Conservation (phyloP, 92 coral and sea anemone species). For the Chrysogorgia sp. region DNA sequence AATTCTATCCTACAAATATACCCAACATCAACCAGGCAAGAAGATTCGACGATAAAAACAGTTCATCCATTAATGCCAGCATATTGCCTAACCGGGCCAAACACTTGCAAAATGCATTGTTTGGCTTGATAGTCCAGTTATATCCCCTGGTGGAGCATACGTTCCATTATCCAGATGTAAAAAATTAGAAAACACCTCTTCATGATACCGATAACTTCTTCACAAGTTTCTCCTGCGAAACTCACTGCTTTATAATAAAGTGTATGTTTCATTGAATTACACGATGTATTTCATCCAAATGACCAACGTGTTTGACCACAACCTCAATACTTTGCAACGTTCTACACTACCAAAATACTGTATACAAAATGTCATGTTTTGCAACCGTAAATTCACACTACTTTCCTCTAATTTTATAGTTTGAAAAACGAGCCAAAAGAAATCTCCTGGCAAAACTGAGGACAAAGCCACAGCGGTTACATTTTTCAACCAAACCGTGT, state of each 20-base stretch:
- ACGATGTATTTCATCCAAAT: too few relatives aligned
- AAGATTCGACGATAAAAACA: not conserved
- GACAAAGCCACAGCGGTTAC: too few relatives aligned
- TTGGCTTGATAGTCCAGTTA: constrained; percentile 32
- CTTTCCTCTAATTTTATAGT: not conserved
- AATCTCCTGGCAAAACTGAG: not conserved
- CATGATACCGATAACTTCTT: not conserved
- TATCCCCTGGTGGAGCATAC: constrained; percentile 31
- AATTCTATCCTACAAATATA: constrained; percentile 1
- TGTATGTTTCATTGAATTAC: too few relatives aligned
- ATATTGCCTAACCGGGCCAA: constrained; percentile 37
- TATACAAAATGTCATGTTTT: too few relatives aligned
- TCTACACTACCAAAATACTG: too few relatives aligned
- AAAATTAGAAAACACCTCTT: not conserved
- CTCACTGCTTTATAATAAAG: too few relatives aligned
- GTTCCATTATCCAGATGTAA: constrained; percentile 16
- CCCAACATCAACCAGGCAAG: not conserved
- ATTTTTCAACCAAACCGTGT: not conserved
- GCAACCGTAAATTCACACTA: too few relatives aligned
- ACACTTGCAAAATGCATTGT: constrained; percentile 6
- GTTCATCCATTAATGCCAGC: constrained; percentile 24
- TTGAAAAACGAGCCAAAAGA: not conserved
- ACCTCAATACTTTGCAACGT: too few relatives aligned
- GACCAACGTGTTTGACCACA: too few relatives aligned
- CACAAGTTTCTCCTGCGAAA: too few relatives aligned